Evolutionary conservation across 1,140 invertebrate species (phyloP).

Genomic region (Camponotus pennsylvanicus): DNA sequence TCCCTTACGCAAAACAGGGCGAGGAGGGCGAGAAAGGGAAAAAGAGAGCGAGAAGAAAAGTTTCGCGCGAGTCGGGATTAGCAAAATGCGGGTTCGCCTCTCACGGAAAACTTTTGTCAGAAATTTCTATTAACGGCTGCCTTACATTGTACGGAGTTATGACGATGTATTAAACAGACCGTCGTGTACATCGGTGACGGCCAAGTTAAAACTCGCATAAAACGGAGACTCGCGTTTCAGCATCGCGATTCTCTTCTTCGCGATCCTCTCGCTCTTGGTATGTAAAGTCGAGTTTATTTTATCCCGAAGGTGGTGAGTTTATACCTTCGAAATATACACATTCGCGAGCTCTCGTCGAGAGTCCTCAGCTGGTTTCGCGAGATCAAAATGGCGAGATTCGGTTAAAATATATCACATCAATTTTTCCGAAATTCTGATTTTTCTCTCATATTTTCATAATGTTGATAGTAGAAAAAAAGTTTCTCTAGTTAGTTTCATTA

Average conservation of each 20-base stretch:
- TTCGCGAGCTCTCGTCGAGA: background rate
- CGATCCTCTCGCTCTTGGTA: background rate
- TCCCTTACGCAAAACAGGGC: background rate
- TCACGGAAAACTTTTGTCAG: constrained; percentile 46
- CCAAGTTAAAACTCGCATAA: constrained; percentile 23
- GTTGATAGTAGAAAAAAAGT: no score
- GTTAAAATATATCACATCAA: background rate
- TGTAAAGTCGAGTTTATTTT: constrained; percentile 15
- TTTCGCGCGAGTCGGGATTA: constrained; percentile 41
- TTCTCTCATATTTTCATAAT: background rate
- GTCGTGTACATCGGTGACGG: constrained; percentile 2
- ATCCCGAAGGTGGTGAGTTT: background rate
- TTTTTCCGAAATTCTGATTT: background rate
- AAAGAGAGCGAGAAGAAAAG: background rate
- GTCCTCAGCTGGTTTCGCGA: constrained; percentile 7
- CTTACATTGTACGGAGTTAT: constrained; percentile 42
- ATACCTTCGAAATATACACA: background rate
- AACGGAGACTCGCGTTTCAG: constrained; percentile 3
- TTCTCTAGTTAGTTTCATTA: no score
- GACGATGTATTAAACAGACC: constrained; percentile 43
- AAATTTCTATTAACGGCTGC: constrained; percentile 48
- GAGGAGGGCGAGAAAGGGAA: background rate
- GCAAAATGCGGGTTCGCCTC: constrained; percentile 6
- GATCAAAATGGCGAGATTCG: background rate
- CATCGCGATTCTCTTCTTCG: constrained; percentile 14